phyloP scores from a whole-genome alignment of 1,140 invertebrate species.

The Drosophila pectinifera region DNA sequence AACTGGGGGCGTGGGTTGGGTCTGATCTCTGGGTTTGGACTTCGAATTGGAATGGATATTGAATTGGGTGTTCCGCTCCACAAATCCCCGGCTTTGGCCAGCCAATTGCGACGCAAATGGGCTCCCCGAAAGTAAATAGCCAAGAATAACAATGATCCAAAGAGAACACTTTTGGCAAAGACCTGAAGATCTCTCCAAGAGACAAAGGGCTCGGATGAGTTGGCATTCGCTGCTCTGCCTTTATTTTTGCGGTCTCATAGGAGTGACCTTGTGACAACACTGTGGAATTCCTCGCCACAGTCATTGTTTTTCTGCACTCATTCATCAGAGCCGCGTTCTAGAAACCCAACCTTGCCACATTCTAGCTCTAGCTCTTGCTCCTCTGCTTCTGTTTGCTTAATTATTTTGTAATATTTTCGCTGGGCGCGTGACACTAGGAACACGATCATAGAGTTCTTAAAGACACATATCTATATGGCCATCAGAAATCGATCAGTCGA shows the following conservation, averaged over 20 bases:
- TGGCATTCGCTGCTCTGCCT: slow-evolving; percentile 15
- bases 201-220: slow-evolving; percentile 47
- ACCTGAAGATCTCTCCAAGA: slow-evolving; percentile 29
- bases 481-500: slow-evolving; percentile 63
- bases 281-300: slow-evolving; percentile 5
- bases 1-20: slow-evolving; percentile 69
- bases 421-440: slow-evolving; percentile 67
- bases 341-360: slow-evolving; percentile 17
- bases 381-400: slow-evolving; percentile 14
- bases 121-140: slow-evolving; percentile 28
- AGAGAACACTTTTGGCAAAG: slow-evolving; percentile 34
- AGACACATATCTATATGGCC: slow-evolving; percentile 13
- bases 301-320: slow-evolving; percentile 51
- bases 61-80: slow-evolving; percentile 67
- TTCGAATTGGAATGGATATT: slow-evolving; percentile 50
- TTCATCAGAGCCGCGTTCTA: slow-evolving; percentile 19
- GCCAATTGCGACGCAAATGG: slow-evolving; percentile 37
- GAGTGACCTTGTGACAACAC: slow-evolving; percentile 36
- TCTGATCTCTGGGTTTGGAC: slow-evolving; percentile 13
- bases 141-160: slow-evolving; percentile 41
- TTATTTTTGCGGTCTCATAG: slow-evolving; percentile 26
- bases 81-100: slow-evolving; percentile 55
- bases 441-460: slow-evolving; percentile 40
- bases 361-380: not conserved
- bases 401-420: slow-evolving; percentile 16